Percentiles rank a stretch among this genome's conserved stretches.
phyloP scores from a whole-genome alignment of 2,113 vertebrate genomes.

The Seriola rivoliana region DNA sequence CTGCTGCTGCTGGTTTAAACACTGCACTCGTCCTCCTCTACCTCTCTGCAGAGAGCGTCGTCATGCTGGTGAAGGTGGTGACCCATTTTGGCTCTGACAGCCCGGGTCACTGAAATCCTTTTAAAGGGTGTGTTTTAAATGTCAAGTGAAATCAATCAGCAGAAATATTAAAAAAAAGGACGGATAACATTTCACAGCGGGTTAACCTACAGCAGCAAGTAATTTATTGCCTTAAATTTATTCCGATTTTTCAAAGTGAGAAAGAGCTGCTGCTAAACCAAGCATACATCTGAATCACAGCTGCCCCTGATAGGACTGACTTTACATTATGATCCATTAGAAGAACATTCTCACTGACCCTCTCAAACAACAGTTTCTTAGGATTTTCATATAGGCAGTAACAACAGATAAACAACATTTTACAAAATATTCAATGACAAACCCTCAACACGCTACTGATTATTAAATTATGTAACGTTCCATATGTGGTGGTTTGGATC shows the following conservation, averaged over 20 bases:
- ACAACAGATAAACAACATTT: too few relatives aligned
- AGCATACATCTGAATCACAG: neutral
- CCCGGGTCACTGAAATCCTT: slow-evolving; percentile 9
- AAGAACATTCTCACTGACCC: neutral
- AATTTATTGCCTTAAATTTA: neutral
- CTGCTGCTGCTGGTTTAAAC: slow-evolving; percentile 1
- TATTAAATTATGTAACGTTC: neutral
- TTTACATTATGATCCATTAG: too few relatives aligned
- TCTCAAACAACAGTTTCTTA: neutral
- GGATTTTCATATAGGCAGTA: too few relatives aligned
- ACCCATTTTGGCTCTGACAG: slow-evolving; percentile 16
- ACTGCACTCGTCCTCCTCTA: slow-evolving; percentile 11
- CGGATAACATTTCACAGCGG: neutral
- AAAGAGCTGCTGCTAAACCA: neutral
- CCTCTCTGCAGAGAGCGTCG: neutral
- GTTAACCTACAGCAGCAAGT: neutral
- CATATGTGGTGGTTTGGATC: too few relatives aligned
- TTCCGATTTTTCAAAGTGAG: neutral
- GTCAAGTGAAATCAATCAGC: slow-evolving; percentile 10
- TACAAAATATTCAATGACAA: neutral
- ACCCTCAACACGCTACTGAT: neutral
- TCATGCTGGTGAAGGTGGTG: neutral
- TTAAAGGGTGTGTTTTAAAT: slow-evolving; percentile 3
- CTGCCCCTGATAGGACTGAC: neutral
- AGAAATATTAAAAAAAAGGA: neutral